Evolutionary conservation across 2,797 vertebrate species (phyloP).

Genomic region (Mionectes olivaceus): DNA sequence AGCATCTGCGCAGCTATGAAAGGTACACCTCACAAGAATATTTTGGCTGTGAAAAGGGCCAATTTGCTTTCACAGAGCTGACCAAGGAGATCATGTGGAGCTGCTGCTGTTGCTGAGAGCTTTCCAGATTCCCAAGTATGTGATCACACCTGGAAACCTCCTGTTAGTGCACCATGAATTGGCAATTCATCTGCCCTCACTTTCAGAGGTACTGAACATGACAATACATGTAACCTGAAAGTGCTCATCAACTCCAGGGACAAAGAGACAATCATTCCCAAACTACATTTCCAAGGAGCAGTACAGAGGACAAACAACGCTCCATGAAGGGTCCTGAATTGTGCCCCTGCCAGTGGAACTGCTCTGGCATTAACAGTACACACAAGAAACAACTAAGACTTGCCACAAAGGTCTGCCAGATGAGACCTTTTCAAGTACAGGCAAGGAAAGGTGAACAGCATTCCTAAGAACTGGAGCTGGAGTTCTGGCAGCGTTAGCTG

Average conservation of each 20-base stretch:
- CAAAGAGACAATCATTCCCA: neutral
- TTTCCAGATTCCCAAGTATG: neutral
- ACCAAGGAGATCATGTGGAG: neutral
- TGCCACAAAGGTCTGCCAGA: neutral
- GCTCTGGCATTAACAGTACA: neutral
- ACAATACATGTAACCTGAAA: neutral
- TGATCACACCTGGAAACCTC: neutral
- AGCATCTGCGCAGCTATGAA: neutral
- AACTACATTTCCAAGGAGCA: neutral
- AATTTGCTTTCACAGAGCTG: neutral
- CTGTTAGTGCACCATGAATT: fast-evolving
- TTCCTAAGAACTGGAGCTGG: neutral
- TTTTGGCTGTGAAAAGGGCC: neutral
- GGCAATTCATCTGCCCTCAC: neutral
- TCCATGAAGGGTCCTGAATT: neutral
- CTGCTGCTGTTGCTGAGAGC: neutral
- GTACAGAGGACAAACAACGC: neutral
- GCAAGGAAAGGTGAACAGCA: neutral
- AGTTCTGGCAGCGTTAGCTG: neutral
- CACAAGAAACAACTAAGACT: neutral
- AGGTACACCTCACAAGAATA: neutral
- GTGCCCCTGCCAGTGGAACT: neutral
- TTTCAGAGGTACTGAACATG: neutral
- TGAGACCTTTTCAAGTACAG: neutral
- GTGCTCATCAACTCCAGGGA: neutral